Evolutionary conservation across 2,888 invertebrate species (phyloP), one percentile per base, ranked within the genome.

Genomic region (Hydrotaea diabolus): DNA sequence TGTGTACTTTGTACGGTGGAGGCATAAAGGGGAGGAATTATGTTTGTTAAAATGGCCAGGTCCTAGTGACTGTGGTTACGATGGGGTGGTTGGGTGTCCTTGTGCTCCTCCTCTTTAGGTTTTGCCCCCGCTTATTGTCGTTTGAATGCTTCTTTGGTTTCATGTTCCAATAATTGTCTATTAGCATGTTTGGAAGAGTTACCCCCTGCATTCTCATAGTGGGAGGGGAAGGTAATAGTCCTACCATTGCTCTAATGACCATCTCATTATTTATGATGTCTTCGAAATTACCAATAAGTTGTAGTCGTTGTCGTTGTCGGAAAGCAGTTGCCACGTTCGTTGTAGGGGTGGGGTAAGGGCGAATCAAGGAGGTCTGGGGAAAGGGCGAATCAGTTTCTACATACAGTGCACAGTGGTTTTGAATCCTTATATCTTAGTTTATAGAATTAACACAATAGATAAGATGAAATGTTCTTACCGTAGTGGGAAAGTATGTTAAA

Each of bases 211-310:
- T n/a, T n/a, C n/a, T n/a, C n/a, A n/a, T n/a, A n/a, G n/a, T 49
- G 1, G 4, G 3, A n/a, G 15, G 49, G 4, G 3, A n/a, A 1
- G 49, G 49, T 49, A 49, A 43, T 43, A 43, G 43, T 43, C 11
- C 9, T 9, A 7, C 49, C 49, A 49, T 49, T 49, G 3, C 7
- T 3, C 15, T n/a, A 49, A 49, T 49, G 49, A n/a, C 15, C 49
- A 49, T 49, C 15, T n/a, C n/a, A 49, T 49, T 49, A 49, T 49
- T 49, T 49, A 49, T 49, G 49, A 49, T 49, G 49, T n/a, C n/a
- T n/a, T 49, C 3, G n/a, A 49, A n/a, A n/a, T 49, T 49, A 49
- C 49, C 49, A 13, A 49, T 49, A 49, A 49, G n/a, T 49, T 15
- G n/a, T 15, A 43, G 3, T 43, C 43, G 15, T 43, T 43, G 43